Evolutionary conservation across 2,888 invertebrate genomes (phyloP), one percentile per base, ranked within the genome.

Genomic region (Stenurella melanura): DNA sequence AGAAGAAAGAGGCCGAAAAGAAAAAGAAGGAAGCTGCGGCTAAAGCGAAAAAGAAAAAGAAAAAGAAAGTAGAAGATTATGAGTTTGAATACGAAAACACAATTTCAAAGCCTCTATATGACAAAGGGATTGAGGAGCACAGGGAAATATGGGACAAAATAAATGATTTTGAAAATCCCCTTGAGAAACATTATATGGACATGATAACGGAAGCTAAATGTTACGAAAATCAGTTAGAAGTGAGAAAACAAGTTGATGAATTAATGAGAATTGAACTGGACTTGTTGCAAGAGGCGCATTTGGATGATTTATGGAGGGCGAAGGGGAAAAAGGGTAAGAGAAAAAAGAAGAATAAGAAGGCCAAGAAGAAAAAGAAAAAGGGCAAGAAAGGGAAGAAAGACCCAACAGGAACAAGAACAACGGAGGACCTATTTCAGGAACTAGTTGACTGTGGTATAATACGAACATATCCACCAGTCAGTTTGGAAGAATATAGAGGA

Each of bases 361-460:
- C 86, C 64, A 85, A 86, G 64, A 86, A 84, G 69, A 84, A 84
- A 50, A 83, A 82, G n/a, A 84, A 83, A 17, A 87, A 87, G 58
- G 86, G 84, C 17, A 80, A 84, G n/a, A 91, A 90, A 78, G 89
- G 89, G 72, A 93, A 92, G 75, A 95, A 94, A 86, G 93, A 94
- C 87, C 86, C 91, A 42, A 93, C 93, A 0, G 93, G 91, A 0
- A 92, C 93, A 86, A 87, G 93, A 77, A 88, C 90, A 0, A 90
- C 92, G 0, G 93, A 93, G 82, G 91, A 92, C n/a, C 90, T 96
- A 84, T 95, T 95, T 84, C 94, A 95, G 87, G 92, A 93, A 85
- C 90, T 96, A 75, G 93, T 93, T 5, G 92, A 93, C 83, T 91
- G 92, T 82, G 94, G 94, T 7, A 93, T 96, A 75, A 93, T 96